Percentiles rank a stretch among this genome's conserved stretches.
phyloP scores from a whole-genome alignment of 1,140 invertebrate genomes.

The Asobara japonica region DNA sequence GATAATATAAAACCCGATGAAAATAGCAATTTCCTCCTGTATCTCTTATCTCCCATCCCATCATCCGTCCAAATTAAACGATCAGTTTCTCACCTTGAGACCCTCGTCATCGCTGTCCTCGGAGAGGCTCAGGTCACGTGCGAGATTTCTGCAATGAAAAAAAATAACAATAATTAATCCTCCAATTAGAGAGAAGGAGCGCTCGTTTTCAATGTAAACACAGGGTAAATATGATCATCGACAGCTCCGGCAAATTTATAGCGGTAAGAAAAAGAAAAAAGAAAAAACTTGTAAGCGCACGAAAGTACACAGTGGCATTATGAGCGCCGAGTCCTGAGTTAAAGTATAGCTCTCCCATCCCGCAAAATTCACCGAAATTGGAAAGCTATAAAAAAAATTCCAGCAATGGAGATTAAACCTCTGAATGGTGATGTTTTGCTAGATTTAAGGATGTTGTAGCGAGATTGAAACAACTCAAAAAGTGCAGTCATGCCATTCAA shows the following conservation, averaged over 20 bases:
- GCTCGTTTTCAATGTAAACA: neutral
- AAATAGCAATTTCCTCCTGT: neutral
- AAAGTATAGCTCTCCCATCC: neutral
- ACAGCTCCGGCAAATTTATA: neutral
- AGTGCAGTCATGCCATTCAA: too few species aligned
- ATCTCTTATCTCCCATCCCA: neutral
- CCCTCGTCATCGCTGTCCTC: constrained; percentile 71
- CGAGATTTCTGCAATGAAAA: constrained; percentile 66
- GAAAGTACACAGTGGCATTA: neutral
- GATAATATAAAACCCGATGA: too few species aligned
- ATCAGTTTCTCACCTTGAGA: constrained; percentile 44
- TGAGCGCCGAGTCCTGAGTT: neutral
- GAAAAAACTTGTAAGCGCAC: neutral
- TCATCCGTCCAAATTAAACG: neutral
- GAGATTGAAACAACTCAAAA: too few species aligned
- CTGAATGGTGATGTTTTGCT: too few species aligned
- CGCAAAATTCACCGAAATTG: neutral
- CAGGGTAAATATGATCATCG: neutral
- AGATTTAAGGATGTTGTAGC: too few species aligned
- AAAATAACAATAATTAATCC: constrained; percentile 27
- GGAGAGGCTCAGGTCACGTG: constrained; percentile 70
- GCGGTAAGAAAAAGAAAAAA: neutral
- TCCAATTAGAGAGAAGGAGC: neutral
- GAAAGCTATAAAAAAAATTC: too few species aligned
- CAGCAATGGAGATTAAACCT: too few species aligned